Percentiles rank a stretch among this genome's conserved stretches.
Conservation (phyloP, 2,113 vertebrate species). For the Etia nguti region DNA sequence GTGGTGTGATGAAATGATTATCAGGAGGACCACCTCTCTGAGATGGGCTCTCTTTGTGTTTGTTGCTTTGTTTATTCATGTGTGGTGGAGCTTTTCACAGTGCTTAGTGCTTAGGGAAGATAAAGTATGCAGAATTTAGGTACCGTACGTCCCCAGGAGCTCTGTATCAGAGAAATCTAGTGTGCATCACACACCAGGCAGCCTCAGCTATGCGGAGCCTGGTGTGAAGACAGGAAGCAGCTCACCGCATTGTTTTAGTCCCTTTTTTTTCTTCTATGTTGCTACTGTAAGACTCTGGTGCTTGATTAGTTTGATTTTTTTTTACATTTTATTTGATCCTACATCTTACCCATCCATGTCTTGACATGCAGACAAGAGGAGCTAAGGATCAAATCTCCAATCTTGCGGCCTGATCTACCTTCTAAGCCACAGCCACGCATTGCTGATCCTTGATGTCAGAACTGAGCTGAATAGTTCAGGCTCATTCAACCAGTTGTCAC, state of each 20-base stretch:
- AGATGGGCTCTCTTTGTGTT: background rate
- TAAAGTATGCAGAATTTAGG: background rate
- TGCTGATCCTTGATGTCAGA: background rate
- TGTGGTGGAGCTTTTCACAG: background rate
- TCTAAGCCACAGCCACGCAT: background rate
- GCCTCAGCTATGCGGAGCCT: background rate
- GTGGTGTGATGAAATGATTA: background rate
- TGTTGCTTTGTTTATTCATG: slow-evolving; percentile 4
- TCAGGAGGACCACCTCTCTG: background rate
- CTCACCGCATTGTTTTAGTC: background rate
- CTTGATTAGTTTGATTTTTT: background rate
- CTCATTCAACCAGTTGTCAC: background rate
- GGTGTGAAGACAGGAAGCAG: background rate
- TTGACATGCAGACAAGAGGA: background rate
- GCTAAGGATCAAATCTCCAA: background rate
- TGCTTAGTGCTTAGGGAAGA: background rate
- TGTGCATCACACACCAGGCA: background rate
- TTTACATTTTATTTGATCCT: background rate
- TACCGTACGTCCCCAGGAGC: background rate
- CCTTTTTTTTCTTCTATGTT: background rate
- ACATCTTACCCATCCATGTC: background rate
- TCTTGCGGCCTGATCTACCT: background rate
- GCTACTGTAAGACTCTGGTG: background rate
- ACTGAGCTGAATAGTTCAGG: background rate
- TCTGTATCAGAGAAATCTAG: background rate